phyloP scores from a whole-genome alignment of 2,888 invertebrate genomes.

The Drosophila algonquin region DNA sequence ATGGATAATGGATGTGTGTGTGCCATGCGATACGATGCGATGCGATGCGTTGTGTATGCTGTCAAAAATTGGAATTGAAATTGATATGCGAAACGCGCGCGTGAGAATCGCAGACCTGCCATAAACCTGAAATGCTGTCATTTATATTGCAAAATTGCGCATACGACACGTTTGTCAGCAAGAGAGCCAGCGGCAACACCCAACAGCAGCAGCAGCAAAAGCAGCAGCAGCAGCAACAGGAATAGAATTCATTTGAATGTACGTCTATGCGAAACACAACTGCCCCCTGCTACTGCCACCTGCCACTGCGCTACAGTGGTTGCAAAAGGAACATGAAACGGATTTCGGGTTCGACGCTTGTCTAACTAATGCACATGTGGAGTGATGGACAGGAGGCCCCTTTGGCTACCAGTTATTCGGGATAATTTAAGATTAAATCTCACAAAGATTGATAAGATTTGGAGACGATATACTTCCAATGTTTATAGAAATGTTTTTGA shows the following conservation, averaged over 20 bases:
- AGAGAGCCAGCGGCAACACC: background rate
- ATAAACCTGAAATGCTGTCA: constrained; percentile 68
- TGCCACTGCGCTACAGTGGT: constrained; percentile 17
- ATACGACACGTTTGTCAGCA: constrained; percentile 66
- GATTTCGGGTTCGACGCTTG: background rate
- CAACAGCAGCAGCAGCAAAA: background rate
- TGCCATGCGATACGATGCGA: constrained; percentile 21
- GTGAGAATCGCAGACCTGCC: constrained; percentile 55
- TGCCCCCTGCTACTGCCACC: background rate
- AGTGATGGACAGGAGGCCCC: background rate
- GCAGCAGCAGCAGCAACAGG: constrained; percentile 22
- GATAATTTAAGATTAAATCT: too few species aligned
- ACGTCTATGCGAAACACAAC: background rate
- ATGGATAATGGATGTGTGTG: constrained; percentile 42
- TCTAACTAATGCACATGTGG: background rate
- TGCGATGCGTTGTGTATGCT: constrained; percentile 44
- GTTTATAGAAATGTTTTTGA: too few species aligned
- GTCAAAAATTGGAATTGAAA: constrained; percentile 76
- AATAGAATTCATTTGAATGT: constrained; percentile 13
- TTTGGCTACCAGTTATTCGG: too few species aligned
- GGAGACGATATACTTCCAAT: too few species aligned
- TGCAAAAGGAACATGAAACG: background rate
- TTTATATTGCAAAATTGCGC: constrained; percentile 73
- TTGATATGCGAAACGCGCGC: constrained; percentile 67
- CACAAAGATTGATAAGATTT: too few species aligned